Base-by-base conservation (phyloP, 2,113 vertebrate genomes). In the Dasypus novemcinctus region DNA sequence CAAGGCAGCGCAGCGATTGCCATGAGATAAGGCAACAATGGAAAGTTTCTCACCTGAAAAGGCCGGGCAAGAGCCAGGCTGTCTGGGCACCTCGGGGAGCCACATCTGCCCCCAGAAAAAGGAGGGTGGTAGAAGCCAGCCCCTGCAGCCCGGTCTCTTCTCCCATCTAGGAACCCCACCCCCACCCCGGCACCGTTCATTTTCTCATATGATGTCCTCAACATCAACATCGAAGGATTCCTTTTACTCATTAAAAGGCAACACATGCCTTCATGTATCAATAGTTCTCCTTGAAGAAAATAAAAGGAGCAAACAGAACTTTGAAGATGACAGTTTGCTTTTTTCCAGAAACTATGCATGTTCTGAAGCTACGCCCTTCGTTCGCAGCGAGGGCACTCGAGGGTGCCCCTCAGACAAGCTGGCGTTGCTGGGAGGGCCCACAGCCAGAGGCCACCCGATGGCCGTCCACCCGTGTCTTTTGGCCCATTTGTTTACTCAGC, bases 11-110 rank as follows among this genome's bases (percentile, higher is more conserved):
- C 96, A 93, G 97, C 52, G 97, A 97, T 97, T 57, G 96, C 97
- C 93, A 41, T 84, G 84, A 98, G 98, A 98, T 98, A 98, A 98
- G 97, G 92, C 98, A 95, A 97, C 98, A 98, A 98, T 98, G 98
- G 98, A 98, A 98, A 98, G 96, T 98, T 98, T 97, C 96, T 93
- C 98, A 97, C 96, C 98, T 98, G 94, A 0, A 87, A 23, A 7
- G 74, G 94, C 96, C 61, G 83, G 12, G 33, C 95, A 95, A 76
- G 64, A 89, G 95, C 87, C 36, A 38, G 90, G 29, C 72, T 83
- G 91, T 79, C 87, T 14, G 64, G 52, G 54, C 1, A 4, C 12
- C 49, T 74, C 0, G 3, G 85, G 85, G 71, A 95, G 80, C n/a
- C 12, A 64, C 71, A 41, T 78, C 68, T 86, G 80, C 81, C 89